Conservation (phyloP, 2,888 invertebrate species). For the Malacosoma neustria region DNA sequence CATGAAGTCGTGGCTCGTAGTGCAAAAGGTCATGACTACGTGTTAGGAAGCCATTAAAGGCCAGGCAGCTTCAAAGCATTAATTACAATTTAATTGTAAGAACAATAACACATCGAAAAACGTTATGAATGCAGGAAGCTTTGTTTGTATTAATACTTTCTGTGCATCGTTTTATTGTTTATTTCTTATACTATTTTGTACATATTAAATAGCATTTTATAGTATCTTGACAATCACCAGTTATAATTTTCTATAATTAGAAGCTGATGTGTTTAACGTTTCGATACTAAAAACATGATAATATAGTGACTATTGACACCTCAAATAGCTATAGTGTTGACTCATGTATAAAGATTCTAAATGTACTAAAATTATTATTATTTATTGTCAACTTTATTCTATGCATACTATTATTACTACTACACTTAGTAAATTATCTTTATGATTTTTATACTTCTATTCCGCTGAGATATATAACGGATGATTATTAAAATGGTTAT, state of each 20-base stretch:
- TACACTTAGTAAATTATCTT: too few relatives aligned
- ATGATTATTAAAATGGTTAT: too few relatives aligned
- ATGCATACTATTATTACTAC: too few relatives aligned
- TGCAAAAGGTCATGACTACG: slow-evolving; percentile 41
- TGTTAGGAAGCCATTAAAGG: slow-evolving; percentile 61
- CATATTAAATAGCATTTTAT: too few relatives aligned
- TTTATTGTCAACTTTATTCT: too few relatives aligned
- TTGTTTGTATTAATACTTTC: not conserved
- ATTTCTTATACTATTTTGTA: not conserved
- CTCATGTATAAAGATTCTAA: too few relatives aligned
- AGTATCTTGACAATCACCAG: not conserved
- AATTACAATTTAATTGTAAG: slow-evolving; percentile 40
- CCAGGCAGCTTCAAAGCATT: slow-evolving; percentile 51
- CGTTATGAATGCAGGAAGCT: not conserved
- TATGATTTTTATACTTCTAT: too few relatives aligned
- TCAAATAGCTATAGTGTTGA: too few relatives aligned
- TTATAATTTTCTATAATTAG: not conserved
- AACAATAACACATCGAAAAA: not conserved
- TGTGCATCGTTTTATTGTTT: not conserved
- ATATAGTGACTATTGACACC: not conserved
- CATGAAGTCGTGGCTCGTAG: slow-evolving; percentile 9
- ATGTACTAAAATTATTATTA: too few relatives aligned
- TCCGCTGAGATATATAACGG: too few relatives aligned
- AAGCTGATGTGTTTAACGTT: not conserved
- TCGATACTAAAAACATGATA: not conserved